Conservation (phyloP, 2,888 invertebrate genomes). For the Cephalotes varians region DNA sequence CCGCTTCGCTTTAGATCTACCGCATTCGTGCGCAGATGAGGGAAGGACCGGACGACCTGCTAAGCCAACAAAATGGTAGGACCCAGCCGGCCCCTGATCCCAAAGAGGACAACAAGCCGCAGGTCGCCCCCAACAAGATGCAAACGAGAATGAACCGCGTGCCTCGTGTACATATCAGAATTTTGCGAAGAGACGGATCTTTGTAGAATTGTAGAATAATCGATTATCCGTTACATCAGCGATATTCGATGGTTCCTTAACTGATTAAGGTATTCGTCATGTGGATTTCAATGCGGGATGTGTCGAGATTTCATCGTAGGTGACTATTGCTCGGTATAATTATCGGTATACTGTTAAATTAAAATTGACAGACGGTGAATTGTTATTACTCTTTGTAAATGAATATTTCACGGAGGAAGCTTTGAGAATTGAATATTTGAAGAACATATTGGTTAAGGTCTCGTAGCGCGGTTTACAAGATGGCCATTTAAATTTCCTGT, state of each 20-base stretch:
- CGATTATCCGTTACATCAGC: not conserved
- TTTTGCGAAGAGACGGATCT: not conserved
- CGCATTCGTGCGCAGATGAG: slow-evolving; percentile 35
- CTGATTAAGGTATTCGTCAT: not conserved
- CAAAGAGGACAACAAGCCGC: slow-evolving; percentile 69
- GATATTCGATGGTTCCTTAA: not conserved
- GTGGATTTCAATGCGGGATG: not conserved
- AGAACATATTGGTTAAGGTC: not conserved
- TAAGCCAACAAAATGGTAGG: slow-evolving; percentile 79
- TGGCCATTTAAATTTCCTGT: not conserved
- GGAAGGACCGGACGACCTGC: slow-evolving; percentile 62
- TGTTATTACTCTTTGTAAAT: not conserved
- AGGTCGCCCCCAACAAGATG: slow-evolving; percentile 68
- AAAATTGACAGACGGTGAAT: not conserved
- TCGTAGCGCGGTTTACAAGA: not conserved
- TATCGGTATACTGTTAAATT: not conserved
- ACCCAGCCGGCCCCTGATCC: slow-evolving; percentile 66
- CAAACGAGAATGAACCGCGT: slow-evolving; percentile 36
- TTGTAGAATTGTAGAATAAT: not conserved
- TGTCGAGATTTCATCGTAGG: not conserved
- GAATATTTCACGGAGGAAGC: not conserved
- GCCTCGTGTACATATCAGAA: not conserved
- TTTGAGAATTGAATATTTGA: not conserved
- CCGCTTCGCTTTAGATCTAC: not conserved
- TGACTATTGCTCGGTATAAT: not conserved